A percentile compares a stretch with the other conserved stretches of the same genome.
phyloP scores from a whole-genome alignment of 2,888 invertebrate species.

The Tupiocoris notatus region DNA sequence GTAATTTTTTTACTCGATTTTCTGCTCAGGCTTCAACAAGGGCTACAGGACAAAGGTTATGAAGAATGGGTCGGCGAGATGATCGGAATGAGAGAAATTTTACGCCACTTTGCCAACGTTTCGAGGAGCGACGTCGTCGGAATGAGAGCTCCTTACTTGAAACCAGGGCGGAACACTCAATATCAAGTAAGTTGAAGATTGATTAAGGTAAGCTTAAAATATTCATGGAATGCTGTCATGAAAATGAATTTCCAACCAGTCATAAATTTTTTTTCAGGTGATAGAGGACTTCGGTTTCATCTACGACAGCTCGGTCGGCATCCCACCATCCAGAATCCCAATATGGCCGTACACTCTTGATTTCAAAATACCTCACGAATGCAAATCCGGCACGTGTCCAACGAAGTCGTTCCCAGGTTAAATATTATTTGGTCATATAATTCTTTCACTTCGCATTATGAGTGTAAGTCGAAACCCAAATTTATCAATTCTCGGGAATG shows the following conservation, averaged over 20 bases:
- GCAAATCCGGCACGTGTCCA: conserved; percentile 89
- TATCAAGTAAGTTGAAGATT: conserved; percentile 71
- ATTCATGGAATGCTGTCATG: too few species aligned
- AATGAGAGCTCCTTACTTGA: conserved; percentile 83
- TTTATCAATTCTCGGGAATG: not conserved
- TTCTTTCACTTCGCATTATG: too few species aligned
- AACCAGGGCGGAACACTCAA: conserved; percentile 89
- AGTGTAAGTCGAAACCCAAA: not conserved
- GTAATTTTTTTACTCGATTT: too few species aligned
- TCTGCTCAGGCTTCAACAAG: conserved; percentile 74
- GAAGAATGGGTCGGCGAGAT: conserved; percentile 93
- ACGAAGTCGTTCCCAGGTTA: conserved; percentile 85
- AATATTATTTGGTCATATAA: too few species aligned
- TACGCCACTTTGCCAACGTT: conserved; percentile 77
- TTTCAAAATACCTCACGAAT: conserved; percentile 88
- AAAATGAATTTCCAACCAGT: not conserved
- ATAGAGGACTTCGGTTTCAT: conserved; percentile 89
- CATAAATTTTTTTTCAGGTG: conserved; percentile 60
- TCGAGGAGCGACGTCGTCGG: conserved; percentile 80
- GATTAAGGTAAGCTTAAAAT: too few species aligned
- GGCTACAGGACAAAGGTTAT: conserved; percentile 83
- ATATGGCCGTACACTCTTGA: conserved; percentile 95
- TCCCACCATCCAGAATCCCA: conserved; percentile 74
- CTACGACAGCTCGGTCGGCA: conserved; percentile 88
- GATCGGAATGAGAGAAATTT: conserved; percentile 89